Base-by-base conservation (phyloP, 2,797 vertebrate species). In the Fratercula arctica region DNA sequence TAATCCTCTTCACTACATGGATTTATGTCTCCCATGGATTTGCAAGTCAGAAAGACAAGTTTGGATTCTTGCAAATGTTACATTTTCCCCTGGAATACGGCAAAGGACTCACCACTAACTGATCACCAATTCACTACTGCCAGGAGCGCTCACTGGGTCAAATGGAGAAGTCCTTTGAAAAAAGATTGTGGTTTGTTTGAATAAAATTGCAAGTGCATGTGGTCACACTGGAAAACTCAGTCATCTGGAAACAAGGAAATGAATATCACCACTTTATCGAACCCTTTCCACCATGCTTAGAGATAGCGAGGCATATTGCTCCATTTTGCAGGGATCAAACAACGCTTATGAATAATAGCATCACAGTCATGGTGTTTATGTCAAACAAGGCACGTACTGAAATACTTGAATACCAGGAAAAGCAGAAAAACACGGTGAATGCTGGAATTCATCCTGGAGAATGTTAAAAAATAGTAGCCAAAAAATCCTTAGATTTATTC, bases 11-110 rank as follows among this genome's bases (percentile, higher is more conserved):
- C 19, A 24, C 39, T 68, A 10, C 77, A 76, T 79, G 68, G 94
- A 83, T 96, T 96, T 90, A 57, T 60, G 67, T 95, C n/a, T 91
- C 39, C 26, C 35, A 48, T 51, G 86, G 83, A 97, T 95, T 94
- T 96, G 16, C 68, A 94, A 95, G 78, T 96, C 69, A 91, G 60
- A 90, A 85, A 92, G 72, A 89, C 77, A 97, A 92, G 70, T 85
- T 89, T 89, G 68, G 45, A 60, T 51, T 89, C 91, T 97, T 89
- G 81, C 51, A 97, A 92, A 69, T n/a, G 25, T 81, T 95, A 85
- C 31, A 76, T 91, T 86, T 95, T 87, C 56, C 37, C 46, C 91
- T 95, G 86, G 86, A 89, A 88, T 33, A 69, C 96, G 80, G 57
- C 37, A 83, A 86, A 95, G 19, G 43, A 92, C 68, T 95, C 17